phyloP scores from a whole-genome alignment of 2,888 invertebrate genomes.

The Subacronicta megacephala region DNA sequence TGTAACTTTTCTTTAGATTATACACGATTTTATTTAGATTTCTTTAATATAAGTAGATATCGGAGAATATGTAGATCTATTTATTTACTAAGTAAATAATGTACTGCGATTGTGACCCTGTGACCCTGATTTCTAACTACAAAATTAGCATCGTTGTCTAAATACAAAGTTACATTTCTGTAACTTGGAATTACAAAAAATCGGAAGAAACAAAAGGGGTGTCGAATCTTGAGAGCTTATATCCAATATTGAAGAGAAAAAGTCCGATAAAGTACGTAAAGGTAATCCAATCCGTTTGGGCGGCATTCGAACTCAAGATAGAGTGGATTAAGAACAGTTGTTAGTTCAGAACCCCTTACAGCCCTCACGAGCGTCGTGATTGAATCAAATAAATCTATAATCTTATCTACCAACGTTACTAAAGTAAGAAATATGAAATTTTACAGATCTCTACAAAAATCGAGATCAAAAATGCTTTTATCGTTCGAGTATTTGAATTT shows the following conservation, averaged over 20 bases:
- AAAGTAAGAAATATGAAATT: constrained; percentile 69
- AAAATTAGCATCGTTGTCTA: not conserved
- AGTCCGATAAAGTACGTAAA: constrained; percentile 57
- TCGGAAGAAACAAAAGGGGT: constrained; percentile 40
- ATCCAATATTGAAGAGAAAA: constrained; percentile 60
- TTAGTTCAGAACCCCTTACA: constrained; percentile 61
- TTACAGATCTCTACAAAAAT: constrained; percentile 72
- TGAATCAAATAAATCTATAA: constrained; percentile 66
- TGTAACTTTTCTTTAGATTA: too few relatives aligned
- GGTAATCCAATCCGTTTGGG: constrained; percentile 64
- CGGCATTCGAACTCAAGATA: constrained; percentile 58
- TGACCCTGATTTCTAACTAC: not conserved
- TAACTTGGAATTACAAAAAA: constrained; percentile 15
- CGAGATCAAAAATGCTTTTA: constrained; percentile 78
- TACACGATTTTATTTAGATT: too few relatives aligned
- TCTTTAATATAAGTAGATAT: too few relatives aligned
- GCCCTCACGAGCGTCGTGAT: constrained; percentile 53
- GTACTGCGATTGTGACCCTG: too few relatives aligned
- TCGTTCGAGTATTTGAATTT: constrained; percentile 81
- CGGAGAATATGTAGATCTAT: too few relatives aligned
- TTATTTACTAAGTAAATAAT: too few relatives aligned
- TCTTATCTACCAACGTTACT: constrained; percentile 56
- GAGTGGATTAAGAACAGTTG: constrained; percentile 63
- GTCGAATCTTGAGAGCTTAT: constrained; percentile 48
- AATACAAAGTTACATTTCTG: too few relatives aligned